Percentiles rank a stretch among this genome's conserved stretches.
phyloP scores from a whole-genome alignment of 2,888 invertebrate species.

The Heliothis peltigera region DNA sequence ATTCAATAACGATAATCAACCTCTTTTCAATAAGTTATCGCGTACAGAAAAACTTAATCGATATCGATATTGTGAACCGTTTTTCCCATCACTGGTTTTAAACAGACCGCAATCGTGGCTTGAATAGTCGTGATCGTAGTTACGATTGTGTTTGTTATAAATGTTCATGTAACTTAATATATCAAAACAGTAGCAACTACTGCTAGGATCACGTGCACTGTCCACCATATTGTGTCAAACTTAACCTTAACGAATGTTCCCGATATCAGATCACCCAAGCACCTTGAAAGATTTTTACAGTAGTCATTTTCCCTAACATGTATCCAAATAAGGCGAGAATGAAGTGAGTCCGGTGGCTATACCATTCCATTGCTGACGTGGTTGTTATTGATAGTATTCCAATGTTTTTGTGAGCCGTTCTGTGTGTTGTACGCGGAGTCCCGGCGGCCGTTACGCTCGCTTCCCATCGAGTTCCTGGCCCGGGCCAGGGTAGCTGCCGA shows the following conservation, averaged over 20 bases:
- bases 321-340: conserved; percentile 37
- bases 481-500: conserved; percentile 84
- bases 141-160: background rate
- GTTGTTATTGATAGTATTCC: conserved; percentile 83
- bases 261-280: conserved; percentile 28
- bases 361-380: conserved; percentile 78
- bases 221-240: conserved; percentile 9
- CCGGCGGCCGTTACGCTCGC: conserved; percentile 73
- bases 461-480: conserved; percentile 77
- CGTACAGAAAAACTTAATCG: conserved; percentile 11
- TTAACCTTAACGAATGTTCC: conserved; percentile 14
- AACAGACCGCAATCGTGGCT: conserved; percentile 10
- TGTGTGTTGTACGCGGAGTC: conserved; percentile 74
- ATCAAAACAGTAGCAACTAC: conserved; percentile 5
- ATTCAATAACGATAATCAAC: conserved; percentile 43
- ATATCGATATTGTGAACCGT: conserved; percentile 27
- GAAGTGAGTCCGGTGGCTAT: conserved; percentile 55
- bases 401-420: conserved; percentile 80
- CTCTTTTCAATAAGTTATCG: conserved; percentile 19
- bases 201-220: conserved; percentile 17
- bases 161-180: conserved; percentile 2
- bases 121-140: conserved; percentile 26
- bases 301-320: conserved; percentile 12
- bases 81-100: conserved; percentile 24
- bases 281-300: conserved; percentile 29